Percentiles rank a stretch among this genome's conserved stretches.
These are phyloP conservation scores for Papilio dardanus DNA, from an alignment of 1,140 invertebrate species.

Conservation along the genomic window DNA sequence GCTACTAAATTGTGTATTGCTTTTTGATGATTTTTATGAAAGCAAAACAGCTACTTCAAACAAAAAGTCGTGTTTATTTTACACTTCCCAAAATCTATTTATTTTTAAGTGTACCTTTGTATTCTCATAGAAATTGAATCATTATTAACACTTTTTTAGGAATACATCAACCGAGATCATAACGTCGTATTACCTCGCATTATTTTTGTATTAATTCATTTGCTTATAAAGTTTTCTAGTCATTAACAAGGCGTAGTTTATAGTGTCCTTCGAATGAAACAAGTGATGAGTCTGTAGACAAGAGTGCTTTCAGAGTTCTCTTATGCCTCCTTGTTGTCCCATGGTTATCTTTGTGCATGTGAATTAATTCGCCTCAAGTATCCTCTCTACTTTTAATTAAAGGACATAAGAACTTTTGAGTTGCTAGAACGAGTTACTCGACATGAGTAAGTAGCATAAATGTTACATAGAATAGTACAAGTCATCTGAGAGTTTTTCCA, in stretches of 20 bases:
- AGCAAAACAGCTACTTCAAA: background rate
- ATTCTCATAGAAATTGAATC: background rate
- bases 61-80: background rate
- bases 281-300: slow-evolving; percentile 4
- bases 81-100: background rate
- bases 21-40: background rate
- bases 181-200: too few relatives aligned
- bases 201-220: background rate
- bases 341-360: slow-evolving; percentile 18
- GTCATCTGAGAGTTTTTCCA: background rate
- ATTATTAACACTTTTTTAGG: too few relatives aligned
- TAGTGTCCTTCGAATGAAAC: slow-evolving; percentile 10
- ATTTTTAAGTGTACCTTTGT: too few relatives aligned
- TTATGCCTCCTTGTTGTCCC: background rate
- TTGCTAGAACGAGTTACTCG: background rate
- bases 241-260: background rate
- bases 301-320: slow-evolving; percentile 1
- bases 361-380: slow-evolving; percentile 3
- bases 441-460: background rate
- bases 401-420: background rate
- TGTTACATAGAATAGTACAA: background rate
- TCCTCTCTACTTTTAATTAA: background rate
- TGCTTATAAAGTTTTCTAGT: background rate
- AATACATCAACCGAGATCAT: too few relatives aligned
- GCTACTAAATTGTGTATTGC: background rate